A percentile compares a stretch with the other conserved stretches of the same genome.
phyloP scores from a whole-genome alignment of 37 sponge, comb jelly and placozoan genomes.

The Hormiphora californensis region DNA sequence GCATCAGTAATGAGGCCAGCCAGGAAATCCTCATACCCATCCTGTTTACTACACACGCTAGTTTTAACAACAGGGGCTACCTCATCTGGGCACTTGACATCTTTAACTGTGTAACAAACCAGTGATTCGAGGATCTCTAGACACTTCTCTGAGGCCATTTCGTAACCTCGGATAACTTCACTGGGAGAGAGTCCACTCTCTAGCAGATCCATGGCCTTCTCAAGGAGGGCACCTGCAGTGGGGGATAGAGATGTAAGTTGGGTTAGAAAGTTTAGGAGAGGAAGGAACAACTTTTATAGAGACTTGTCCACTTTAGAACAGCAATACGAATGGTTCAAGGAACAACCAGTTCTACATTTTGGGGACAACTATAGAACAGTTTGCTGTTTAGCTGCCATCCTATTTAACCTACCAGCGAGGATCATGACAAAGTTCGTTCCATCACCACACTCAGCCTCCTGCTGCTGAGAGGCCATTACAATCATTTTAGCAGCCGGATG shows the following conservation, averaged over 20 bases:
- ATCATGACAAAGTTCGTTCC: slow-evolving; percentile 97
- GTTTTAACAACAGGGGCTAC: slow-evolving; percentile 70
- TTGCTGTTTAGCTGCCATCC: not conserved
- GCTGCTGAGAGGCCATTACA: slow-evolving; percentile 82
- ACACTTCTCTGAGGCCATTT: slow-evolving; percentile 71
- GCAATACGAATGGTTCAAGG: too few relatives aligned
- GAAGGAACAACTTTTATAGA: too few relatives aligned
- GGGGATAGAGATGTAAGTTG: too few relatives aligned
- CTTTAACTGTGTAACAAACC: slow-evolving; percentile 62
- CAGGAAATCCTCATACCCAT: slow-evolving; percentile 83
- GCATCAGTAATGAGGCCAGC: slow-evolving; percentile 79
- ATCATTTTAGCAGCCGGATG: slow-evolving; percentile 98
- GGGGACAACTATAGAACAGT: not conserved
- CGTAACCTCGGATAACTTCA: slow-evolving; percentile 86
- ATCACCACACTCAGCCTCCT: slow-evolving; percentile 92
- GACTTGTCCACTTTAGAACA: too few relatives aligned
- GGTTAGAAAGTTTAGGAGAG: too few relatives aligned
- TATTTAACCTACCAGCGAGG: slow-evolving; percentile 63
- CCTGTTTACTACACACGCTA: slow-evolving; percentile 77
- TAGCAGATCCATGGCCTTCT: slow-evolving; percentile 78
- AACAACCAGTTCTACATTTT: too few relatives aligned
- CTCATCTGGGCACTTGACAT: slow-evolving; percentile 58
- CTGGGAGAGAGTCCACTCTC: slow-evolving; percentile 80
- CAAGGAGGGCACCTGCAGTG: slow-evolving; percentile 75
- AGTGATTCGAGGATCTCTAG: slow-evolving; percentile 69